Evolutionary conservation across 2,888 invertebrate species (phyloP), one percentile per base, ranked within the genome.

Genomic region (Cheilosia pagana): DNA sequence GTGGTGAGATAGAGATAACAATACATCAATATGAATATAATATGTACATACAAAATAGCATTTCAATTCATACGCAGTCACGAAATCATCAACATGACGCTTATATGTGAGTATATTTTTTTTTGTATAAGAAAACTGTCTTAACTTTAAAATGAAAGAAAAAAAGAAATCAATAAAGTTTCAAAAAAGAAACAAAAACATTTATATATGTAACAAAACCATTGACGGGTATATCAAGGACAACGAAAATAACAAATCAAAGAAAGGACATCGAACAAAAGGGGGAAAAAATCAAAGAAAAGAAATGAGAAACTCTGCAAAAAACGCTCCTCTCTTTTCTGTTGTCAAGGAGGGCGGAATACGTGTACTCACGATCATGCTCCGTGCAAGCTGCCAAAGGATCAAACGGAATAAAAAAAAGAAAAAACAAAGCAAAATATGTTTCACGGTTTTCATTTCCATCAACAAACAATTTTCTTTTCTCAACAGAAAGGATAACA

Each of bases 331-430:
- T 16, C 53, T 16, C 60, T 50, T 55, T 14, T 35, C n/a, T 16
- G 16, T 21, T 43, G 10, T 53, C 62, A 62, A 62, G 16, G 21
- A 65, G 70, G 74, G 67, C 83, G 62, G 55, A 70, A 89, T 90
- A 91, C 90, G 89, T 91, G 90, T 96, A 96, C 96, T 96, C 95
- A 96, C 96, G 95, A 95, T 95, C 96, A 96, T 96, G 95, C 95
- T 95, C 95, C 96, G 95, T 95, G 96, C 95, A 95, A 96, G 96
- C 96, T 95, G 94, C 94, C 89, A 90, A 89, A 87, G 87, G 86
- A 88, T 87, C 87, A 87, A 87, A 85, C 85, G 71, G 87, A 88
- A 85, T 75, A 70, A 79, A 79, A 72, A 83, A 67, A 19, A 19
- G 55, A 83, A 87, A 87, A 83, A 87, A 86, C 68, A 79, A 79